phyloP scores from a whole-genome alignment of 2,797 vertebrate genomes.

The Smutsia temminckii region DNA sequence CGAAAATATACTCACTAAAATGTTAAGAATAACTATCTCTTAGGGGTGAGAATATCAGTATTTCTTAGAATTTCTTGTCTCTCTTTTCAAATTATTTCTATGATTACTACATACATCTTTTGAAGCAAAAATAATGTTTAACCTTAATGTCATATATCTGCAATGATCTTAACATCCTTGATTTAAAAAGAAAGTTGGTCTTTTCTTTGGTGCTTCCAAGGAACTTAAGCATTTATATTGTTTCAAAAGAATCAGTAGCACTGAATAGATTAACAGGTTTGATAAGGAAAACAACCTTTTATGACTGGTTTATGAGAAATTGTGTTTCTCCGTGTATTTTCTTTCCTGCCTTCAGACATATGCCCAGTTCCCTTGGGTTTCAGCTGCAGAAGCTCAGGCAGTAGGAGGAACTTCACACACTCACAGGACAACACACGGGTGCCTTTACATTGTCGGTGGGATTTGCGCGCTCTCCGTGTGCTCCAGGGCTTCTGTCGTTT shows the following conservation, averaged over 20 bases:
- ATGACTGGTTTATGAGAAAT: neutral
- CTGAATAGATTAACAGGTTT: conserved; percentile 35
- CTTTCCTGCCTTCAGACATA: neutral
- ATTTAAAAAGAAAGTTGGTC: conserved; percentile 25
- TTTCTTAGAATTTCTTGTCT: neutral
- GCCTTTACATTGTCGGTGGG: neutral
- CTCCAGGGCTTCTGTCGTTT: neutral
- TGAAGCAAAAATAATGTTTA: conserved; percentile 37
- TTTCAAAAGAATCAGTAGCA: neutral
- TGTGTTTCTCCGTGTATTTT: neutral
- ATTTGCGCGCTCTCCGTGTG: neutral
- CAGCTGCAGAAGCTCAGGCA: neutral
- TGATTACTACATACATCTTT: neutral
- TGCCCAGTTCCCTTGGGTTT: neutral
- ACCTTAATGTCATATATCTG: neutral
- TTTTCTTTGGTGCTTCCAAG: neutral
- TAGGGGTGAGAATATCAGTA: neutral
- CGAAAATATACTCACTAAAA: neutral
- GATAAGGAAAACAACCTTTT: conserved; percentile 33
- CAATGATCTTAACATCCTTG: neutral
- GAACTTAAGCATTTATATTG: neutral
- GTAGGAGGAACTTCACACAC: neutral
- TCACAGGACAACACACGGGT: neutral
- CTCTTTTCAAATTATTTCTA: conserved; percentile 40
- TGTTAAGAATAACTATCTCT: neutral